phyloP scores from a whole-genome alignment of 2,888 invertebrate species.

The Onchidella celtica region DNA sequence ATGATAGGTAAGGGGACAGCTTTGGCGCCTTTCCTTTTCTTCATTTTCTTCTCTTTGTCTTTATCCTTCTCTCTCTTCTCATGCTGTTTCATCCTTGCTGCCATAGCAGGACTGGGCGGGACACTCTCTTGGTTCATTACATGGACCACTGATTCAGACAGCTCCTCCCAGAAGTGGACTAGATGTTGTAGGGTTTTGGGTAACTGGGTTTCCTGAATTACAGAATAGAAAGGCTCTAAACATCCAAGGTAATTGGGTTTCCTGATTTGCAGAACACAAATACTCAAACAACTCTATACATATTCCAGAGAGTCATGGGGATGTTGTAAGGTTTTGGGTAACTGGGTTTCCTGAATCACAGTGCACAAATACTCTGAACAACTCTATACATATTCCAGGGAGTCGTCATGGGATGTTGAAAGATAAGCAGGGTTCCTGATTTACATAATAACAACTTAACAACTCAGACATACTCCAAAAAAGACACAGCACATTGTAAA shows the following conservation, averaged over 20 bases:
- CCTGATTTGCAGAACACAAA: too few relatives aligned
- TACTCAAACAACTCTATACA: too few relatives aligned
- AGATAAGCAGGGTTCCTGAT: too few relatives aligned
- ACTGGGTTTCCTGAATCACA: conserved; percentile 73
- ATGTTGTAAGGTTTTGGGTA: conserved; percentile 93
- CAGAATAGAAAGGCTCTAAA: too few relatives aligned
- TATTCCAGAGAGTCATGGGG: too few relatives aligned
- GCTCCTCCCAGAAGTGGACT: conserved; percentile 93
- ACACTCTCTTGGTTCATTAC: conserved; percentile 84
- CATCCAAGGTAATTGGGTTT: conserved; percentile 85
- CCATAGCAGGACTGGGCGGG: conserved; percentile 83
- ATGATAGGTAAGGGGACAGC: conserved; percentile 54
- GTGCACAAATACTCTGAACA: too few relatives aligned
- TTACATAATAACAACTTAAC: too few relatives aligned
- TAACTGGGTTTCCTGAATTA: conserved; percentile 80
- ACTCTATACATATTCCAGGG: too few relatives aligned
- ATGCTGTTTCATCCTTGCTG: conserved; percentile 68
- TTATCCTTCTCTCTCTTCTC: conserved; percentile 75
- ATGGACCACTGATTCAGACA: conserved; percentile 82
- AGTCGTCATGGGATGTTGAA: too few relatives aligned
- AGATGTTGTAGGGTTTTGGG: conserved; percentile 93
- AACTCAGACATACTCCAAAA: too few relatives aligned
- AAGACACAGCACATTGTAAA: too few relatives aligned
- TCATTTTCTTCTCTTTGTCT: conserved; percentile 72
- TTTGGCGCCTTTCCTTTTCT: conserved; percentile 84